These are phyloP conservation scores for Scotopteryx bipunctaria DNA, from an alignment of 2,888 invertebrate species.

Conservation along the genomic window DNA sequence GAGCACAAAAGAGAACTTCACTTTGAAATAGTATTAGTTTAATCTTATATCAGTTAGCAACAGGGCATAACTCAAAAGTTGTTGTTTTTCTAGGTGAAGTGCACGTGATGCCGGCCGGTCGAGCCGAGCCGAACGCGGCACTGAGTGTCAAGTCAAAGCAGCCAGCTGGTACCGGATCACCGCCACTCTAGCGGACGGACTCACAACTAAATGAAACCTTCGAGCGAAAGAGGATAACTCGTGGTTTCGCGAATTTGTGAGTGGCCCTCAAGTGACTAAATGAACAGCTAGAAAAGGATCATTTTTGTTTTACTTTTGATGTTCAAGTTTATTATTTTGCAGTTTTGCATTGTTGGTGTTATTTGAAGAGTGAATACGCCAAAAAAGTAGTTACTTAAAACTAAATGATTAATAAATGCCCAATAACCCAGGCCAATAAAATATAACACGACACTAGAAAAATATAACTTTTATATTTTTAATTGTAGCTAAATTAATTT, in stretches of 20 bases:
- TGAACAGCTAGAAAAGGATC: no score
- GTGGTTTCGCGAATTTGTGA: constrained; percentile 12
- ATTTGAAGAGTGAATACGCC: no score
- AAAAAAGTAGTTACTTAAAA: no score
- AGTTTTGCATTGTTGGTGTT: no score
- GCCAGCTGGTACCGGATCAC: constrained; percentile 67
- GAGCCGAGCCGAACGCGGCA: constrained; percentile 56
- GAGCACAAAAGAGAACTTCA: constrained; percentile 56
- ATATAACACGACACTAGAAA: no score
- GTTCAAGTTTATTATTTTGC: no score
- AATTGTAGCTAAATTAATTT: no score
- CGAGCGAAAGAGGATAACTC: constrained; percentile 48
- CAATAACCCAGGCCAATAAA: no score
- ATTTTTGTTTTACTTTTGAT: no score
- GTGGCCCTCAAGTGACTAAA: not conserved
- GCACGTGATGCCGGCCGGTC: constrained; percentile 69
- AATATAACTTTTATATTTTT: no score
- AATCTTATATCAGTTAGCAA: constrained; percentile 47
- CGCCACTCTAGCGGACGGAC: constrained; percentile 73
- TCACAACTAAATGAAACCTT: constrained; percentile 64
- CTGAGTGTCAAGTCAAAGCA: constrained; percentile 67
- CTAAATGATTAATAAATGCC: no score
- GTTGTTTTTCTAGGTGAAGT: constrained; percentile 54
- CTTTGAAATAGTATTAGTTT: constrained; percentile 11
- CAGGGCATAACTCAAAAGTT: constrained; percentile 55